A percentile compares a stretch with the other conserved stretches of the same genome.
Conservation (phyloP, 2,797 vertebrate species). For the Tachyglossus aculeatus region DNA sequence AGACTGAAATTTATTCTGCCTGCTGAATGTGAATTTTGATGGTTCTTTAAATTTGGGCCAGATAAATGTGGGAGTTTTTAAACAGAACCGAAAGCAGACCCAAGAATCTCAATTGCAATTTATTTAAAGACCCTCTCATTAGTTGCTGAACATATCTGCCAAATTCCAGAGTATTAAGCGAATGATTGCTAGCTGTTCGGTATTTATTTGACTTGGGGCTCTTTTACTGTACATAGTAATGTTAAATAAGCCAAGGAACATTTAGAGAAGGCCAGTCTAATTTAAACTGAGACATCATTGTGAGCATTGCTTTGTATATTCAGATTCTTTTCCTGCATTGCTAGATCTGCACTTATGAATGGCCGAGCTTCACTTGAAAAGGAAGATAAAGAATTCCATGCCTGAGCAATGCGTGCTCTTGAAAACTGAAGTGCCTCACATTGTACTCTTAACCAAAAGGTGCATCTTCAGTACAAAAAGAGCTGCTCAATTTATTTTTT, state of each 20-base stretch:
- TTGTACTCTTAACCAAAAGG: slow-evolving; percentile 16
- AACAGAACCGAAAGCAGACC: background rate
- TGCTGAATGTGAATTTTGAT: background rate
- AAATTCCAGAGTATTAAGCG: slow-evolving; percentile 4
- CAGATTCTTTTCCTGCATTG: background rate
- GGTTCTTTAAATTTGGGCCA: background rate
- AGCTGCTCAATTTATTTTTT: background rate
- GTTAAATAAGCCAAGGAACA: background rate
- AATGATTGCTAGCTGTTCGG: background rate
- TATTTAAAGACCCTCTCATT: background rate
- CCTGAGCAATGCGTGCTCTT: slow-evolving; percentile 9
- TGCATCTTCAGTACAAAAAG: background rate
- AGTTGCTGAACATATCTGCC: background rate
- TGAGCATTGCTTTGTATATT: background rate
- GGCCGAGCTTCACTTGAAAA: background rate
- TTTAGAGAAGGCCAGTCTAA: background rate
- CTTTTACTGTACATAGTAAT: background rate
- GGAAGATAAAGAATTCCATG: background rate
- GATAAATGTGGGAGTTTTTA: background rate
- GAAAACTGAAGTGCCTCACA: background rate
- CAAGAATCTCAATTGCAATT: background rate
- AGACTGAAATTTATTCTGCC: background rate
- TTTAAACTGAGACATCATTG: background rate
- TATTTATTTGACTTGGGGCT: background rate
- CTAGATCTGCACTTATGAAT: background rate